Percentiles rank a stretch among this genome's conserved stretches.
These are phyloP conservation scores for Cynaeus angustus DNA, from an alignment of 2,888 invertebrate species.

Conservation along the genomic window DNA sequence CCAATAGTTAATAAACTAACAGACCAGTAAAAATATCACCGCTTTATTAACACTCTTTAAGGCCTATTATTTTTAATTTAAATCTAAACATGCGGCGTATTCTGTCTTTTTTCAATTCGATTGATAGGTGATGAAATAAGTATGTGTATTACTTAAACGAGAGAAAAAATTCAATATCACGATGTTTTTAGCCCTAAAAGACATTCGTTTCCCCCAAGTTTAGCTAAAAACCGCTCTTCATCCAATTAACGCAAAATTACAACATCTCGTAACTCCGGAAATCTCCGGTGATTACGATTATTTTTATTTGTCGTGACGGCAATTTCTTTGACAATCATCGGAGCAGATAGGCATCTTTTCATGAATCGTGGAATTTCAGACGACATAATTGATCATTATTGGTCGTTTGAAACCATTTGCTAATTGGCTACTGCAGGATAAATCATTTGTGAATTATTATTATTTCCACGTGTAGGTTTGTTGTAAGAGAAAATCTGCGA, in stretches of 20 bases:
- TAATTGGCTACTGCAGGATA: slow-evolving; percentile 17
- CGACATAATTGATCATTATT: slow-evolving; percentile 35
- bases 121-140: too few species aligned
- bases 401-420: slow-evolving; percentile 1
- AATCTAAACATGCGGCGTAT: too few species aligned
- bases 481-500: neutral
- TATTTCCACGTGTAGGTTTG: slow-evolving; percentile 7
- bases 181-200: neutral
- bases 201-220: neutral
- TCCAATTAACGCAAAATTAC: slow-evolving; percentile 25
- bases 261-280: slow-evolving; percentile 12
- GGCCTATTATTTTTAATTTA: too few species aligned
- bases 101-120: too few species aligned
- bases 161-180: too few species aligned
- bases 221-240: neutral
- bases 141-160: too few species aligned
- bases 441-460: slow-evolving; percentile 3
- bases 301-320: slow-evolving; percentile 30
- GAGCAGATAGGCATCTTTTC: slow-evolving; percentile 16
- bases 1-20: too few species aligned
- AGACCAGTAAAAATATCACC: too few species aligned
- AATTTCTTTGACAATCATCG: slow-evolving; percentile 16
- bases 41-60: too few species aligned
- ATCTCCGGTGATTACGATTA: slow-evolving; percentile 23
- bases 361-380: slow-evolving; percentile 18